These are phyloP conservation scores for Oscheius myriophilus DNA, from an alignment of 2,888 invertebrate species.

Conservation along the genomic window DNA sequence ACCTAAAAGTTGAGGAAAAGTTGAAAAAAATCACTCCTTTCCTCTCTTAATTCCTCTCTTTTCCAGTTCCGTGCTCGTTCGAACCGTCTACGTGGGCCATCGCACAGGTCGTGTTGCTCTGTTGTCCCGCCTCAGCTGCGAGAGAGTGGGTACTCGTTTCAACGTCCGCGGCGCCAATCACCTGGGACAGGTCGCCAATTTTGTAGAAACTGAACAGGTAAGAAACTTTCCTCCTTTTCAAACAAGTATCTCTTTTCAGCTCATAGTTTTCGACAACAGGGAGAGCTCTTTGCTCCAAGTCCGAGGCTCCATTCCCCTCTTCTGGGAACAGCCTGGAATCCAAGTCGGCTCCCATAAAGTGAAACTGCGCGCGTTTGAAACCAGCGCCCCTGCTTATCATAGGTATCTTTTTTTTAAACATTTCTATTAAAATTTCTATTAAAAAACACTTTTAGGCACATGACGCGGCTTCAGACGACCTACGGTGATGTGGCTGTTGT, in stretches of 20 bases:
- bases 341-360: constrained; percentile 96
- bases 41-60: constrained; percentile 73
- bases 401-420: constrained; percentile 72
- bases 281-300: constrained; percentile 87
- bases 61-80: constrained; percentile 81
- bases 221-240: not conserved
- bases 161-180: constrained; percentile 99
- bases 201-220: constrained; percentile 99
- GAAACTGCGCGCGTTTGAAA: constrained; percentile 91
- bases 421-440: not conserved
- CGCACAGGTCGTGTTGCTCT: constrained; percentile 93
- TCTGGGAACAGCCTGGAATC: constrained; percentile 98
- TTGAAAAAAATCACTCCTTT: not conserved
- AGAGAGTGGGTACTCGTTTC: constrained; percentile 95
- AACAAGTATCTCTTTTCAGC: constrained; percentile 35
- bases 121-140: constrained; percentile 93
- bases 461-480: constrained; percentile 79
- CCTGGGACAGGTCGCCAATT: constrained; percentile 98
- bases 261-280: constrained; percentile 79
- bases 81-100: constrained; percentile 96
- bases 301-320: constrained; percentile 94
- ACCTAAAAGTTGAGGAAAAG: too few species aligned
- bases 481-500: constrained; percentile 93
- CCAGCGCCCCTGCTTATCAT: constrained; percentile 90
- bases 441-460: constrained; percentile 63